Conservation (phyloP, 2,797 vertebrate genomes). For the Bovichtus diacanthus region DNA sequence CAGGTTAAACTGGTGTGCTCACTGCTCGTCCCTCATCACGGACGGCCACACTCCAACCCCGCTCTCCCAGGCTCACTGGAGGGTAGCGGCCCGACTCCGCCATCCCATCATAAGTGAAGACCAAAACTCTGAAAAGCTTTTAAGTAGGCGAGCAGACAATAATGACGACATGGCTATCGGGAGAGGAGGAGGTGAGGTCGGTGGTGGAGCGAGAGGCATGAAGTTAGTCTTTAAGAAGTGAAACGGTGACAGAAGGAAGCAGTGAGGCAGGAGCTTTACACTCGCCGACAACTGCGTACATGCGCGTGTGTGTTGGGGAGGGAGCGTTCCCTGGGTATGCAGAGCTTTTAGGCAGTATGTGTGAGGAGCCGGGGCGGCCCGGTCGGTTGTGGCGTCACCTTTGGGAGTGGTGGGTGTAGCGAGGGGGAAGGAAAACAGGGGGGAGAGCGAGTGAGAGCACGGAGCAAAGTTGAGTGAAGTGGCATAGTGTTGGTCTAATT, state of each 20-base stretch:
- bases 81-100: constrained; percentile 37
- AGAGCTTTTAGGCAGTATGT: constrained; percentile 77
- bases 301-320: constrained; percentile 25
- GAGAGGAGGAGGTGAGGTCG: constrained; percentile 59
- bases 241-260: constrained; percentile 21
- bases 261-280: constrained; percentile 35
- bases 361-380: constrained; percentile 36
- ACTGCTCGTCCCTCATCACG: background rate
- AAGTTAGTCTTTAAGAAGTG: constrained; percentile 66
- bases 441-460: constrained; percentile 39
- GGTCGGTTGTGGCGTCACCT: constrained; percentile 34
- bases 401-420: constrained; percentile 51
- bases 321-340: constrained; percentile 54
- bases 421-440: constrained; percentile 4
- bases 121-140: constrained; percentile 78
- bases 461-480: constrained; percentile 62
- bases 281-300: constrained; percentile 24
- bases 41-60: background rate
- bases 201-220: constrained; percentile 44
- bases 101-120: constrained; percentile 63
- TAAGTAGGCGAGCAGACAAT: constrained; percentile 69
- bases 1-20: background rate
- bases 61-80: constrained; percentile 49
- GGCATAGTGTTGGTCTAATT: constrained; percentile 73
- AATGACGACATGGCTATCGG: constrained; percentile 61